phyloP scores from a whole-genome alignment of 2,797 vertebrate species.

The Aphelocoma californica region DNA sequence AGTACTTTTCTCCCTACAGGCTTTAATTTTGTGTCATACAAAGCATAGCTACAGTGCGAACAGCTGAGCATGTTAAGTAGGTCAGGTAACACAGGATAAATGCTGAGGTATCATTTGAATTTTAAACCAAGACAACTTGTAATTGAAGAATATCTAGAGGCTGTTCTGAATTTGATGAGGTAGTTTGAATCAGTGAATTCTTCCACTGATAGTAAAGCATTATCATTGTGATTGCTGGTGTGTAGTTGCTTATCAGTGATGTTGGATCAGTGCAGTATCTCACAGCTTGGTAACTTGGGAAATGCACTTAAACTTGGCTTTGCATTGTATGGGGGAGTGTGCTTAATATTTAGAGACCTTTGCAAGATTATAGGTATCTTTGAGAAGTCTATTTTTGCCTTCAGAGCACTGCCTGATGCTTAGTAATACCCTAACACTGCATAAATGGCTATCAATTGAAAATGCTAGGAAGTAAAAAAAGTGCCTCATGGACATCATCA shows the following conservation, averaged over 20 bases:
- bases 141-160: not conserved
- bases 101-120: not conserved
- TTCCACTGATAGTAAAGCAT: not conserved
- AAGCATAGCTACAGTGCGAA: not conserved
- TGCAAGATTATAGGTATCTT: not conserved
- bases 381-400: not conserved
- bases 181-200: not conserved
- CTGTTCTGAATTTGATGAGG: not conserved
- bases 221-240: not conserved
- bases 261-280: not conserved
- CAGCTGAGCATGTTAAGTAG: slow-evolving; percentile 1
- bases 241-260: not conserved
- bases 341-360: not conserved
- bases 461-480: not conserved
- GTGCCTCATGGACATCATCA: not conserved
- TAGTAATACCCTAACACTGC: not conserved
- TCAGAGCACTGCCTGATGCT: not conserved
- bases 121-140: not conserved
- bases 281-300: not conserved
- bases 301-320: not conserved
- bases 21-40: slow-evolving; percentile 11
- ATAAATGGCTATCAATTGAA: not conserved
- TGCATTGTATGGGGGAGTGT: not conserved
- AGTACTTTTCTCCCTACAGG: not conserved
- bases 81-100: not conserved